phyloP scores from a whole-genome alignment of 2,888 invertebrate species.

The Baccha elongata region DNA sequence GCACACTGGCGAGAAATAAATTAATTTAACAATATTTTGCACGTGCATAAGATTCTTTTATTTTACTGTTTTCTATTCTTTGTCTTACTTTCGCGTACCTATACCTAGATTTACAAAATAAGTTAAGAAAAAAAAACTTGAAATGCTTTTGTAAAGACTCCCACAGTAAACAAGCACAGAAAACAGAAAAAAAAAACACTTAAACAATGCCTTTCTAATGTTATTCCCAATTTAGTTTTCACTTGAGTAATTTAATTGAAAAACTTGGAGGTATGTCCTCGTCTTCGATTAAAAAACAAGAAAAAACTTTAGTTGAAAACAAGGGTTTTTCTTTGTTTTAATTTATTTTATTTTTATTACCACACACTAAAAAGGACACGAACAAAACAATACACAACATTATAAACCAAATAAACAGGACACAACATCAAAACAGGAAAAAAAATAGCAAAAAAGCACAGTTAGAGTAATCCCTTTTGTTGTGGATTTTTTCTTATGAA shows the following conservation, averaged over 20 bases:
- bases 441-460: conserved; percentile 42
- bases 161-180: conserved; percentile 28
- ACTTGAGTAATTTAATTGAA: conserved; percentile 70
- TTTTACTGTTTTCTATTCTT: neutral
- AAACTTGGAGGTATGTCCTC: conserved; percentile 66
- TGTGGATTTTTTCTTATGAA: conserved; percentile 67
- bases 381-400: conserved; percentile 43
- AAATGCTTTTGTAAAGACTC: conserved; percentile 9
- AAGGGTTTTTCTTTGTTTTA: conserved; percentile 13
- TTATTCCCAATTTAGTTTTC: conserved; percentile 68
- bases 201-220: conserved; percentile 44
- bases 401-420: conserved; percentile 64
- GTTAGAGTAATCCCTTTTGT: conserved; percentile 2
- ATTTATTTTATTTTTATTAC: conserved; percentile 8
- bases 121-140: conserved; percentile 21
- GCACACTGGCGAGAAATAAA: conserved; percentile 55
- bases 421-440: conserved; percentile 65
- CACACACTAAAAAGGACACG: conserved; percentile 29
- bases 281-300: conserved; percentile 33
- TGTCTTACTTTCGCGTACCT: too few species aligned
- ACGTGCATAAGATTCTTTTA: conserved; percentile 32
- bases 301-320: conserved; percentile 38
- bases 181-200: neutral
- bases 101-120: too few species aligned
- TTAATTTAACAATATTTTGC: conserved; percentile 67